Evolutionary conservation across 2,113 vertebrate species (phyloP), one percentile per base, ranked within the genome.

Genomic region (Actenoides lindsayi): DNA sequence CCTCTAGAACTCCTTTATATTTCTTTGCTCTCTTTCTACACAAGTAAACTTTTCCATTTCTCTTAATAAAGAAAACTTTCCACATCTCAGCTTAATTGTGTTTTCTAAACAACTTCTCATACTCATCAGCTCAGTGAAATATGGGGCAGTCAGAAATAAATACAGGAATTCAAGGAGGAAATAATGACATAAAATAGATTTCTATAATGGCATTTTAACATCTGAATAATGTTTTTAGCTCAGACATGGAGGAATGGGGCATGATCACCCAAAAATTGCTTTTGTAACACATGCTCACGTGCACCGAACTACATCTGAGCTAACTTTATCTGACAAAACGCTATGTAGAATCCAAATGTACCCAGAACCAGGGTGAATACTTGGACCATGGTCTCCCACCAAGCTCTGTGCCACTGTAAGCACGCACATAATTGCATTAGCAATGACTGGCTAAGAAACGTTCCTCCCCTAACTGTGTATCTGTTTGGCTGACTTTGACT

Each of bases 101-200:
- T 81, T 93, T 68, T 88, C 75, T 81, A 51, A 93, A 65, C 37
- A 80, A 33, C 63, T 64, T 70, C 70, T 54, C 71, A 54, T 88
- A 91, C 46, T 74, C 65, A 41, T 83, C 63, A 46, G 42, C 71
- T 86, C 2, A 0, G 19, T 86, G 76, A 86, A 91, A 92, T 71
- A 81, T 11, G 96, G 82, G 63, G 59, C 75, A 83, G 70, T 59
- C 46, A 73, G 67, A 88, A 96, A 87, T 31, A 87, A 95, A 88
- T 42, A 85, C 23, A 46, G 57, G 56, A 78, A 83, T 78, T 83
- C 56, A 78, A 64, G 56, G 46, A 74, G 76, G 33, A 78, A 83
- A 81, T 78, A 91, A 86, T 84, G 68, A 77, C 54, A 74, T 74
- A 25, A 62, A 91, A 67, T 24, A 81, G 25, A 67, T 83, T 76